phyloP scores from a whole-genome alignment of 2,888 invertebrate species.

The Acanthosepion lycidas region DNA sequence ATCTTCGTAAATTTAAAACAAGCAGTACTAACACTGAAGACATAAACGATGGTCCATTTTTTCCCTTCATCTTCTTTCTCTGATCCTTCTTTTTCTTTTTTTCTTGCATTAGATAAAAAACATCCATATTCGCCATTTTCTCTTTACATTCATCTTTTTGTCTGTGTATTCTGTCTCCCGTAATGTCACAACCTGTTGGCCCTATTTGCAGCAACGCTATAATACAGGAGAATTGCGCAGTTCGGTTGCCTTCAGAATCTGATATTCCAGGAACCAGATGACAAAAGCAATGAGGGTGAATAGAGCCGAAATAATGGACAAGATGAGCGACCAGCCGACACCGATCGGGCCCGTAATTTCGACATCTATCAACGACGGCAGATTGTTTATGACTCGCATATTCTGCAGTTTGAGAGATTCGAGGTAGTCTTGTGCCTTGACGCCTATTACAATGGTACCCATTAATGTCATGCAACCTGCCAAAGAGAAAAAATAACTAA shows the following conservation, averaged over 20 bases:
- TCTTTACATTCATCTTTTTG: not conserved
- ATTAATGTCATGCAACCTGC: constrained; percentile 45
- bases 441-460: constrained; percentile 39
- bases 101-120: not conserved
- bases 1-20: not conserved
- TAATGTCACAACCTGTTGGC: not conserved
- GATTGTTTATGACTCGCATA: not conserved
- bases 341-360: not conserved
- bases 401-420: constrained; percentile 35
- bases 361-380: constrained; percentile 24
- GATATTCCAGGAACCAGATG: constrained; percentile 43
- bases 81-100: not conserved
- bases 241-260: constrained; percentile 36
- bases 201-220: not conserved
- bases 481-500: not conserved
- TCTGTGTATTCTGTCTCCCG: not conserved
- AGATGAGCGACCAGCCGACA: constrained; percentile 40
- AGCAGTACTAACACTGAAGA: not conserved
- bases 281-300: constrained; percentile 37
- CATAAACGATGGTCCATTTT: not conserved
- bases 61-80: not conserved
- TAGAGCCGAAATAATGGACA: constrained; percentile 1
- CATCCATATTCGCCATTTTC: not conserved
- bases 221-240: not conserved
- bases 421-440: constrained; percentile 43